phyloP scores from a whole-genome alignment of 30 jellyfish, hydroid and myxozoan genomes.

The Cassiopea andromeda region DNA sequence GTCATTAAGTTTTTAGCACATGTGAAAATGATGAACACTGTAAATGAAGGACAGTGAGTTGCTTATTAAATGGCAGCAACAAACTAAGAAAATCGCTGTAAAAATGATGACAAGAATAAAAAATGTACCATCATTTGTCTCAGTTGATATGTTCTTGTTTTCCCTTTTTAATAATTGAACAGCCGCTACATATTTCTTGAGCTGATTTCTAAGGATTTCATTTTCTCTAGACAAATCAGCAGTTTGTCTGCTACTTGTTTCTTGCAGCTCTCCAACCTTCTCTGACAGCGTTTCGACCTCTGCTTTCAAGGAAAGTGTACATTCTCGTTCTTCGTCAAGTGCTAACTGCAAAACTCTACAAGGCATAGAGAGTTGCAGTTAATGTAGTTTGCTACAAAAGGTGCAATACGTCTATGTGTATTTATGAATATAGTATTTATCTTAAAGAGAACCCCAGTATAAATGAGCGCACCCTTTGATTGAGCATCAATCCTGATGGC shows the following conservation, averaged over 20 bases:
- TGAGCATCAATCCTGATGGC: too few relatives aligned
- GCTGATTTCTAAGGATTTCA: constrained; percentile 89
- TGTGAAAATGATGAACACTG: background rate
- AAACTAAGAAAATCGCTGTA: too few relatives aligned
- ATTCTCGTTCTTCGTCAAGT: constrained; percentile 85
- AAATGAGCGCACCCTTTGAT: too few relatives aligned
- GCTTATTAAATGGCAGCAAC: too few relatives aligned
- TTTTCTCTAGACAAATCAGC: constrained; percentile 75
- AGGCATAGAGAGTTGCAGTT: background rate
- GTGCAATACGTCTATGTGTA: too few relatives aligned
- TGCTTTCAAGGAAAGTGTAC: constrained; percentile 20
- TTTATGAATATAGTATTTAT: too few relatives aligned
- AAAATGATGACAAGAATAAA: background rate
- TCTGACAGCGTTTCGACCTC: constrained; percentile 62
- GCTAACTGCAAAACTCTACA: constrained; percentile 81
- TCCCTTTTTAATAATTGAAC: constrained; percentile 84
- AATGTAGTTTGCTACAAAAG: background rate
- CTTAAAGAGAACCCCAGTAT: too few relatives aligned
- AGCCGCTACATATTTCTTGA: constrained; percentile 95
- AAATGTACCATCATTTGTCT: constrained; percentile 81
- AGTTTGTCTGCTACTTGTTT: constrained; percentile 41
- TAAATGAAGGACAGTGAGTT: background rate
- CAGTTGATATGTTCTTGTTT: constrained; percentile 64
- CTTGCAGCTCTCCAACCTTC: constrained; percentile 43
- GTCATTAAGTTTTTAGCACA: background rate